Evolutionary conservation across 1,140 invertebrate genomes (phyloP).

Genomic region (Drosophila trapezifrons): DNA sequence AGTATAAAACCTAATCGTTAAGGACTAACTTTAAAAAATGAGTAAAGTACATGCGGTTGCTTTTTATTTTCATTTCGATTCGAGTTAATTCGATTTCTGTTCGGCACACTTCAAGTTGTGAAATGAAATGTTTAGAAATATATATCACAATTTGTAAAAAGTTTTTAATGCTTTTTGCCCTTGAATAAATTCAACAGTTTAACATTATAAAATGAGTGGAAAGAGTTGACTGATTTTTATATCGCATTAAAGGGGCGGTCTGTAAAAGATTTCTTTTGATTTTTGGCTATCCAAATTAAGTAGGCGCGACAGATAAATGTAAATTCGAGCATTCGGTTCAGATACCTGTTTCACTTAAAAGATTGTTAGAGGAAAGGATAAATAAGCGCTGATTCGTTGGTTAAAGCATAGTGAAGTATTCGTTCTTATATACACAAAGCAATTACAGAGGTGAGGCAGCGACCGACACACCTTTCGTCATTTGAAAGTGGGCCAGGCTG

Average conservation of each 20-base stretch:
- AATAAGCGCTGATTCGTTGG: slow-evolving; percentile 31
- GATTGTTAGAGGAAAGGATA: slow-evolving; percentile 11
- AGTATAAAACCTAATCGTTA: slow-evolving; percentile 59
- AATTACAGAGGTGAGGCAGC: slow-evolving; percentile 59
- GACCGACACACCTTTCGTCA: slow-evolving; percentile 31
- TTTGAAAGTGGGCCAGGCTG: slow-evolving; percentile 2
- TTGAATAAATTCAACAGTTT: slow-evolving; percentile 63
- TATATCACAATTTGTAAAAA: slow-evolving; percentile 83
- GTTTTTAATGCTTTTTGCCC: slow-evolving; percentile 69
- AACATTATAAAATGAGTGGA: slow-evolving; percentile 52
- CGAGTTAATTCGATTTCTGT: slow-evolving; percentile 52
- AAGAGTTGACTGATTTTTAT: slow-evolving; percentile 32
- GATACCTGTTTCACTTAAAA: slow-evolving; percentile 26
- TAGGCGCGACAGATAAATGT: slow-evolving; percentile 47
- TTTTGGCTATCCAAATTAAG: slow-evolving; percentile 64
- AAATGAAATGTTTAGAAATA: slow-evolving; percentile 82
- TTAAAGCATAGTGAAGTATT: slow-evolving; percentile 40
- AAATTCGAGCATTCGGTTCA: slow-evolving; percentile 65
- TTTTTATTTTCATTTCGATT: slow-evolving; percentile 60
- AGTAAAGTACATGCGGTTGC: slow-evolving; percentile 66
- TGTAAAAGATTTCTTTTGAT: slow-evolving; percentile 59
- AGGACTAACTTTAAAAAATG: slow-evolving; percentile 49
- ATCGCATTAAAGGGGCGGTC: slow-evolving; percentile 26
- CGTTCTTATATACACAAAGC: slow-evolving; percentile 68
- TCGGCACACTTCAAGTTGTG: slow-evolving; percentile 72